These are phyloP conservation scores for Semaprochilodus insignis DNA, from an alignment of 2,797 vertebrate species.

Conservation along the genomic window DNA sequence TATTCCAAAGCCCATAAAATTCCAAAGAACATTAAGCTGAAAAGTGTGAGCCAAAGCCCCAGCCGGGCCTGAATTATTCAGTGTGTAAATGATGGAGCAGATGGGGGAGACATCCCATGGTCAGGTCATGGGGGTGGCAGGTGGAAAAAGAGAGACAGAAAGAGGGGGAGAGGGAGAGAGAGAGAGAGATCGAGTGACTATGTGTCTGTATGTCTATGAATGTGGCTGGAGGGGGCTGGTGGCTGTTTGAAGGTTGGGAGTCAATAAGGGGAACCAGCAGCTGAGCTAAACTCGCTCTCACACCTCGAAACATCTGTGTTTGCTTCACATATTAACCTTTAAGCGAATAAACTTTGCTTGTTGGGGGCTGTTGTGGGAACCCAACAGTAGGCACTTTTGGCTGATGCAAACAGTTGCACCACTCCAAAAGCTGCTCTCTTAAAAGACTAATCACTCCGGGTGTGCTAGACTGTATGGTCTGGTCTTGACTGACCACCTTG, in stretches of 20 bases:
- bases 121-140: slow-evolving; percentile 50
- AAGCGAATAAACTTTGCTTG: slow-evolving; percentile 25
- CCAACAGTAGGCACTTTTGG: background rate
- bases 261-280: slow-evolving; percentile 34
- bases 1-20: slow-evolving; percentile 63
- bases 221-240: slow-evolving; percentile 32
- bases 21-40: slow-evolving; percentile 56
- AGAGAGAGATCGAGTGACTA: slow-evolving; percentile 43
- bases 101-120: slow-evolving; percentile 56
- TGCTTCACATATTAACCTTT: slow-evolving; percentile 11
- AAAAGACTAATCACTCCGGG: background rate
- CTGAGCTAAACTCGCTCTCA: slow-evolving; percentile 33
- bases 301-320: slow-evolving; percentile 39
- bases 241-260: slow-evolving; percentile 34
- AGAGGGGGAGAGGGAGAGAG: background rate
- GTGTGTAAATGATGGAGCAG: slow-evolving; percentile 57
- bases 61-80: slow-evolving; percentile 61
- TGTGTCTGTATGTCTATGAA: slow-evolving; percentile 24
- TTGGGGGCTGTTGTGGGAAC: background rate
- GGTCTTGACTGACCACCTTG: background rate
- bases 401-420: background rate
- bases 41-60: slow-evolving; percentile 46
- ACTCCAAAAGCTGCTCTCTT: too few species aligned
- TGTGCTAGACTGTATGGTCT: background rate
- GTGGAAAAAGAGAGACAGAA: slow-evolving; percentile 42